Evolutionary conservation across 2,113 vertebrate species (phyloP).

Genomic region (Callaeas wilsoni): DNA sequence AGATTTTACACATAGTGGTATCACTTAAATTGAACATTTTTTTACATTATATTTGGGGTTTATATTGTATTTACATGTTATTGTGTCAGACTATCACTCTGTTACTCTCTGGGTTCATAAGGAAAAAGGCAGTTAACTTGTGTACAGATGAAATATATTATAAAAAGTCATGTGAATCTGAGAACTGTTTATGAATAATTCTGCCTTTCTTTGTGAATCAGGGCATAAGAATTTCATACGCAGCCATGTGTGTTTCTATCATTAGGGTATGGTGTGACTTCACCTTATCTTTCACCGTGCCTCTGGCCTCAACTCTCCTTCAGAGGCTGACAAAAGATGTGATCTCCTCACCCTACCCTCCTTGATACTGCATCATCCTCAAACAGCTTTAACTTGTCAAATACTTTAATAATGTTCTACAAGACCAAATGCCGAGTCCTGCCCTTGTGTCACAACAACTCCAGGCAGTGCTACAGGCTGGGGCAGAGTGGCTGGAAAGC

Average conservation of each 20-base stretch:
- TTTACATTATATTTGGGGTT: neutral
- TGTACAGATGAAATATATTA: neutral
- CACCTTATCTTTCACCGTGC: neutral
- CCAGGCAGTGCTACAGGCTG: neutral
- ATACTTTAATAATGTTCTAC: neutral
- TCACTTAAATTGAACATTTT: neutral
- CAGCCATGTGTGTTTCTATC: neutral
- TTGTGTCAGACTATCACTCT: neutral
- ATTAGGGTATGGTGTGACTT: neutral
- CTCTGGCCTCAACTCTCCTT: neutral
- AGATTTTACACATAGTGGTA: neutral
- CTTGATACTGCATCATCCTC: neutral
- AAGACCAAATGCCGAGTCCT: accelerated
- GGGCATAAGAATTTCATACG: neutral
- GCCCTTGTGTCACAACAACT: neutral
- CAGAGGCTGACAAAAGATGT: neutral
- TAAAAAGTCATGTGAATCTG: neutral
- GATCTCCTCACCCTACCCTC: neutral
- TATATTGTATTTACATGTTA: neutral
- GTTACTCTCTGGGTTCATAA: neutral
- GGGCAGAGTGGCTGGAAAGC: neutral
- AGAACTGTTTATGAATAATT: neutral
- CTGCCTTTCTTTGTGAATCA: neutral
- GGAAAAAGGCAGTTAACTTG: neutral
- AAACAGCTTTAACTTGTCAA: neutral